Percentiles rank a stretch among this genome's conserved stretches.
Evolutionary conservation across 2,797 vertebrate genomes (phyloP).

Genomic region (Amniataba percoides): DNA sequence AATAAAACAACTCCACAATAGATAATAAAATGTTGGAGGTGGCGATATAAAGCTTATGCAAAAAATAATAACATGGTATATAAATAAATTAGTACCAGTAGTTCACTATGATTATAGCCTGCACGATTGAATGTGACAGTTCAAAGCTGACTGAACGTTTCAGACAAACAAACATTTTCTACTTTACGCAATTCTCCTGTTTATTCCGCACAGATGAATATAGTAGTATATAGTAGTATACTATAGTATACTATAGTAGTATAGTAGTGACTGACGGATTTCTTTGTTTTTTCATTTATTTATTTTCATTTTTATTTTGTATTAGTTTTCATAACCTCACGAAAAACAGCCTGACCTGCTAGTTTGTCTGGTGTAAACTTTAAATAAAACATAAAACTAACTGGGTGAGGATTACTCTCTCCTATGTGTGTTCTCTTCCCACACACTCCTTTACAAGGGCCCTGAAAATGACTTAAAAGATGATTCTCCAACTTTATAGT

Average conservation of each 20-base stretch:
- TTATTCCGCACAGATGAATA: neutral
- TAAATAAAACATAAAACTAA: neutral
- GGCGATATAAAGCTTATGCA: slow-evolving; percentile 8
- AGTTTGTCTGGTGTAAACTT: neutral
- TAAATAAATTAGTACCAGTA: slow-evolving; percentile 14
- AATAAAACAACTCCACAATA: slow-evolving; percentile 24
- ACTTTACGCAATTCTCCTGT: neutral
- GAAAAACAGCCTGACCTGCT: neutral
- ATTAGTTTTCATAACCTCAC: neutral
- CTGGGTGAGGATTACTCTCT: neutral
- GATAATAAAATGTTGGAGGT: slow-evolving; percentile 14
- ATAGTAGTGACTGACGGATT: neutral
- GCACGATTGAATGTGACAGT: too few species aligned
- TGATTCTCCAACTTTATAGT: slow-evolving; percentile 3
- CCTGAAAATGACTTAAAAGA: slow-evolving; percentile 10
- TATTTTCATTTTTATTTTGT: neutral
- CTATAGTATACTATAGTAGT: too few species aligned
- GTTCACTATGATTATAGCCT: too few species aligned
- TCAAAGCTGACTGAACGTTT: too few species aligned
- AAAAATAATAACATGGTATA: slow-evolving; percentile 17
- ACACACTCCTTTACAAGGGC: slow-evolving; percentile 9
- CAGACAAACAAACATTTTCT: neutral
- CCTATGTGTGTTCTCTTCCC: neutral
- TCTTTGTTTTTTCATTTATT: neutral
- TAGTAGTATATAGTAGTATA: too few species aligned